These are phyloP conservation scores for Pseudopodoces humilis DNA, from an alignment of 2,113 vertebrate genomes.

Conservation along the genomic window DNA sequence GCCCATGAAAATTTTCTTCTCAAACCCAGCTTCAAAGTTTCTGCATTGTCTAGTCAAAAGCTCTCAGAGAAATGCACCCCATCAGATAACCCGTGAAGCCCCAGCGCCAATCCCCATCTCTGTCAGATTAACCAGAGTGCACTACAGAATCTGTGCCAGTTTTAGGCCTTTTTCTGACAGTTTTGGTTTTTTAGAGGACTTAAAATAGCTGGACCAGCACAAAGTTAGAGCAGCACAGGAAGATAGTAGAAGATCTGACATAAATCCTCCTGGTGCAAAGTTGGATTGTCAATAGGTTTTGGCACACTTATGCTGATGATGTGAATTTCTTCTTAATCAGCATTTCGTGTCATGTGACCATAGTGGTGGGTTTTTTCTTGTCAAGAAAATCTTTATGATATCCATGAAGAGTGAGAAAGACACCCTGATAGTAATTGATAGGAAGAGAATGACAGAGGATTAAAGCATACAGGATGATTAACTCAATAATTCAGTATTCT, in stretches of 20 bases:
- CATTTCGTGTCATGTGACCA: background rate
- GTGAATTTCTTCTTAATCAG: background rate
- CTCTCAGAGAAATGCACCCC: background rate
- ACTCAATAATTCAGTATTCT: background rate
- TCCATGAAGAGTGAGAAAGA: background rate
- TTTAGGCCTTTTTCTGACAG: background rate
- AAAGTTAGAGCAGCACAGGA: background rate
- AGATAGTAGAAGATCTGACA: background rate
- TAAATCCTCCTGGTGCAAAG: background rate
- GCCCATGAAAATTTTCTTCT: background rate
- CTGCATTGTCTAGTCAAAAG: background rate
- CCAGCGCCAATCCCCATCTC: background rate
- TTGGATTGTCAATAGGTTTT: background rate
- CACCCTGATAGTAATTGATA: background rate
- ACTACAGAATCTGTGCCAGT: background rate
- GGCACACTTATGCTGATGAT: background rate
- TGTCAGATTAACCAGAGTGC: background rate
- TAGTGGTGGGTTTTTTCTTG: background rate
- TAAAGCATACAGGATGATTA: background rate
- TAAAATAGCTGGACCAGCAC: background rate
- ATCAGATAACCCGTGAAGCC: rapidly evolving
- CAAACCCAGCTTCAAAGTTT: background rate
- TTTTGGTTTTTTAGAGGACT: background rate
- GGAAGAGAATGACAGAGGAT: background rate
- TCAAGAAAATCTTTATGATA: background rate